Percentiles rank a stretch among this genome's conserved stretches.
phyloP scores from a whole-genome alignment of 1,140 invertebrate genomes.

The Colletes gigas region DNA sequence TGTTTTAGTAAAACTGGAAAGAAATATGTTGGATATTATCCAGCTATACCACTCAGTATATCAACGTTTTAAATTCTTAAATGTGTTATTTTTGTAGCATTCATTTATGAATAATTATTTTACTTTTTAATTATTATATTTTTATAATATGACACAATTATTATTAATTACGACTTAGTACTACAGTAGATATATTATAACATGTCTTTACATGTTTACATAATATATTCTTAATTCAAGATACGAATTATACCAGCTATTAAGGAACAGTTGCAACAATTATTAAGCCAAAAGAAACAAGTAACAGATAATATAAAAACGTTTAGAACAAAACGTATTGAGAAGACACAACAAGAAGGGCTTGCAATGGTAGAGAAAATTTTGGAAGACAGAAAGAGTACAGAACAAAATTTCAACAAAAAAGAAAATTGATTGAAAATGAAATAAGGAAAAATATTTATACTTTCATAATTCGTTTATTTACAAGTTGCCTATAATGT shows the following conservation, averaged over 20 bases:
- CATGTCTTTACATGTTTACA: slow-evolving; percentile 7
- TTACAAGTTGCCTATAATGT: slow-evolving; percentile 4
- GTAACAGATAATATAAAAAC: slow-evolving; percentile 57
- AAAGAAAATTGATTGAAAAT: slow-evolving; percentile 28
- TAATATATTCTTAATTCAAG: slow-evolving; percentile 70
- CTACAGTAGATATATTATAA: background rate
- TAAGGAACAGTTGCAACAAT: slow-evolving; percentile 68
- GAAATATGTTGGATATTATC: slow-evolving; percentile 76
- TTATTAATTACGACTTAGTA: background rate
- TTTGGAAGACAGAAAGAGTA: slow-evolving; percentile 58
- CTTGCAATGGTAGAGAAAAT: slow-evolving; percentile 66
- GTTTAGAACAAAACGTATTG: slow-evolving; percentile 68
- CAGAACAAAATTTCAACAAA: background rate
- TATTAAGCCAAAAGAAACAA: slow-evolving; percentile 31
- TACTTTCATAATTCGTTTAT: slow-evolving; percentile 22
- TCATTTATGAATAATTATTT: background rate
- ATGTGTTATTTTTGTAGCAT: background rate
- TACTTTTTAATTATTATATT: background rate
- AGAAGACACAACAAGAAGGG: slow-evolving; percentile 67
- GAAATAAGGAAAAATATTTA: background rate
- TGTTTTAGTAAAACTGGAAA: slow-evolving; percentile 70
- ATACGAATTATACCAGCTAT: slow-evolving; percentile 78
- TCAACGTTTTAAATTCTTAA: slow-evolving; percentile 25
- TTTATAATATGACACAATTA: background rate
- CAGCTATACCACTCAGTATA: slow-evolving; percentile 72